phyloP scores from a whole-genome alignment of 2,888 invertebrate species.

The Anarsia innoxiella region DNA sequence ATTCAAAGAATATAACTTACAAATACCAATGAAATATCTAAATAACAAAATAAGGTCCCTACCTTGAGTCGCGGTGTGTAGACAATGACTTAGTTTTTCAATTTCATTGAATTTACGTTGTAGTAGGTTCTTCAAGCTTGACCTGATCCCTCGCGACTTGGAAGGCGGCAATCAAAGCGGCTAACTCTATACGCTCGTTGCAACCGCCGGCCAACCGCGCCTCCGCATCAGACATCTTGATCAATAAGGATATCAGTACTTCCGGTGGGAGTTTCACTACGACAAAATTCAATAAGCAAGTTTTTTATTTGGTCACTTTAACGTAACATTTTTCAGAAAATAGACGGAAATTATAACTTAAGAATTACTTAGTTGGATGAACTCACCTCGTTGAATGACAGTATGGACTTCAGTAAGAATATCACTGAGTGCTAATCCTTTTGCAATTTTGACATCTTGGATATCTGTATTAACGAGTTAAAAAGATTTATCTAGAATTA shows the following conservation, averaged over 20 bases:
- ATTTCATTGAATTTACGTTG: no score
- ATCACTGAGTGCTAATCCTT: constrained; percentile 95
- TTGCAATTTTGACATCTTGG: constrained; percentile 87
- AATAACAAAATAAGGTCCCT: constrained; percentile 1
- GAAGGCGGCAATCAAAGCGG: constrained; percentile 92
- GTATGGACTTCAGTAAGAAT: constrained; percentile 93
- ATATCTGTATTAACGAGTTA: constrained; percentile 79
- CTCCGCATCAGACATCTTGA: constrained; percentile 93
- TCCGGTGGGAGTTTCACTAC: constrained; percentile 91
- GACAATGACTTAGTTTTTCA: no score
- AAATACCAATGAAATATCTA: no score
- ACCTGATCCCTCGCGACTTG: constrained; percentile 81
- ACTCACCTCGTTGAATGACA: constrained; percentile 90
- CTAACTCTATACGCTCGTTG: constrained; percentile 92
- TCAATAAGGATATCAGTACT: constrained; percentile 84
- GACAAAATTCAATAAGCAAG: constrained; percentile 5
- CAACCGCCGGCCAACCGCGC: constrained; percentile 89
- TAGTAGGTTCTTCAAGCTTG: neutral
- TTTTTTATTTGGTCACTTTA: neutral
- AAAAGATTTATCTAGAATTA: no score
- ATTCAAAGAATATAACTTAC: no score
- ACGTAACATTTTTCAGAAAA: no score
- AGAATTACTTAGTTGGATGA: no score
- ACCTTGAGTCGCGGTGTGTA: no score
- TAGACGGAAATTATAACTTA: no score